Conservation (phyloP, 2,888 invertebrate genomes). For the Trichopoda pennipes region DNA sequence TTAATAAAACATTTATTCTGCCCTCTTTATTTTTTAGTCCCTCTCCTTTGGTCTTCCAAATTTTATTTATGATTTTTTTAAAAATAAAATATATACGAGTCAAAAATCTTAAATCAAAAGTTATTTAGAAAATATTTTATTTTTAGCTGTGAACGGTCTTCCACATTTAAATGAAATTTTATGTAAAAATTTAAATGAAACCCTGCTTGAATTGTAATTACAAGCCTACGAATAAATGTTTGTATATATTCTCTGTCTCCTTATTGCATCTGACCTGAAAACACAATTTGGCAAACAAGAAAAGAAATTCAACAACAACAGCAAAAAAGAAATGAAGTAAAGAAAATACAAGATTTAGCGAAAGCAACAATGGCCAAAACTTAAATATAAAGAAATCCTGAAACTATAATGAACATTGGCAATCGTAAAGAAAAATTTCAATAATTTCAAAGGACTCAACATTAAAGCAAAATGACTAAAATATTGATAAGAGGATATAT, state of each 20-base stretch:
- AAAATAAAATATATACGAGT: no score
- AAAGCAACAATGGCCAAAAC: constrained; percentile 21
- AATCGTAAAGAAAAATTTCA: background rate
- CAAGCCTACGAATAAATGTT: background rate
- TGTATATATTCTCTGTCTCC: constrained; percentile 20
- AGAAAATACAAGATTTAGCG: constrained; percentile 1
- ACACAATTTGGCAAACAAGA: constrained; percentile 74
- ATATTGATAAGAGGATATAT: background rate
- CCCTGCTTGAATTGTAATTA: background rate
- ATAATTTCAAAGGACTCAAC: background rate
- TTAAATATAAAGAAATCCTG: background rate
- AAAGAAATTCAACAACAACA: constrained; percentile 55
- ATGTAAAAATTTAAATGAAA: background rate
- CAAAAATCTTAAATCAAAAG: no score
- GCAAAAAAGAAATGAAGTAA: constrained; percentile 26
- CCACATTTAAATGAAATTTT: background rate
- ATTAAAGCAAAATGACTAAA: background rate
- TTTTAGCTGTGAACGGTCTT: background rate
- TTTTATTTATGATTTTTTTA: no score
- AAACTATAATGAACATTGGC: constrained; percentile 7
- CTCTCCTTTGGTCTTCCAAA: no score
- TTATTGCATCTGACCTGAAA: constrained; percentile 77
- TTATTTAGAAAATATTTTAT: no score
- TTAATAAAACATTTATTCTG: no score
- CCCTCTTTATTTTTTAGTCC: no score